Base-by-base conservation (phyloP, 2,797 vertebrate species). In the Bovichtus variegatus region DNA sequence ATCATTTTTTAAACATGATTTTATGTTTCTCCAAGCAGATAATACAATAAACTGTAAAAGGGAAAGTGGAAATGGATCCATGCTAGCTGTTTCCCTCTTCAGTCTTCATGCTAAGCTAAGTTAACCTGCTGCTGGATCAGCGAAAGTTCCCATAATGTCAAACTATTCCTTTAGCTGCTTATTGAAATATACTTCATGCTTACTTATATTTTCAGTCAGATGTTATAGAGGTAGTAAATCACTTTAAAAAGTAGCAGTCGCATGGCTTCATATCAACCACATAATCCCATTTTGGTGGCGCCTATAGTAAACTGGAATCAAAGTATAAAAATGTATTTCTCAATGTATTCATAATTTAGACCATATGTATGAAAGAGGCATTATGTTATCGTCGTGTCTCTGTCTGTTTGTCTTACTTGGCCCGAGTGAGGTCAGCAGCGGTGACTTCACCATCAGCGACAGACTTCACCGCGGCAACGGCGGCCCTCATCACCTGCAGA, bases 401-500 rank as follows among this genome's bases (percentile, higher is more conserved):
- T 51, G 19, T 50, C 4, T 44, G 8, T 16, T 3, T 12, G 8
- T 95, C 97, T 95, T 94, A 99, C 98, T 98, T 99, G 77, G 98
- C 98, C n/a, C 25, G 87, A 75, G 91, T 93, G 74, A 99, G 85
- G 74, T 98, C 97, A 0, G 91, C 93, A 34, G 92, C 94, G 0
- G 97, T 94, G 83, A 99, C 77, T 36, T 86, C 93, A 1, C 98
- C 98, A 63, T 97, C 93, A 76, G 97, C 96, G 51, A 98, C 62
- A 34, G 94, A 90, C 81, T 96, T 96, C 41, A 98, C 91, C 91
- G 99, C 95, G 61, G 91, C 92, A 31, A 99, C 50, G 64, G 98
- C 97, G 8, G 97, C 95, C 78, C 93, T 97, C 81, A 99, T 95
- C 44, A 98, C 97, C 98, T 99, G 81, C 19, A 72, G 34, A 58